phyloP scores from a whole-genome alignment of 2,797 vertebrate species.

The Picus viridis region DNA sequence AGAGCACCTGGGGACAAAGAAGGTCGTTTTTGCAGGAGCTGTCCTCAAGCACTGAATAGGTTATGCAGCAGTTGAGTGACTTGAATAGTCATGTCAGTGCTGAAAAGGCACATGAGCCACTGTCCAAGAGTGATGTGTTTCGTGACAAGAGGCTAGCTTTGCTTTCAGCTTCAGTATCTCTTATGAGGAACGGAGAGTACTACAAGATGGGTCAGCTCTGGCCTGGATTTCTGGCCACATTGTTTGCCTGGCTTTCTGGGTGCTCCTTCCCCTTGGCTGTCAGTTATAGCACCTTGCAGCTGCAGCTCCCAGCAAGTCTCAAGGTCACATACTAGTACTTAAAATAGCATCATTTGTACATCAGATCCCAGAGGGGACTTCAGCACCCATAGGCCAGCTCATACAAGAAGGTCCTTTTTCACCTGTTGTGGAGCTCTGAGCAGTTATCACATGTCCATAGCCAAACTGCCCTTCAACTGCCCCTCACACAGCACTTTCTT shows the following conservation, averaged over 20 bases:
- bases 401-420: not conserved
- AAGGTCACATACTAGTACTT: not conserved
- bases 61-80: not conserved
- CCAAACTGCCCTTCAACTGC: not conserved
- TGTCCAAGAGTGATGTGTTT: not conserved
- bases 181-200: not conserved
- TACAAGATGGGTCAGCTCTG: not conserved
- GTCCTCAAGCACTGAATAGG: not conserved
- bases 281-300: not conserved
- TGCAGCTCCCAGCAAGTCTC: not conserved
- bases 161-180: not conserved
- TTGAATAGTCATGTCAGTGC: not conserved
- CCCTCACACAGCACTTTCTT: not conserved
- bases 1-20: not conserved
- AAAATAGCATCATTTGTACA: not conserved
- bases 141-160: not conserved
- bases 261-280: not conserved
- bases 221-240: not conserved
- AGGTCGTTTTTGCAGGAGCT: not conserved
- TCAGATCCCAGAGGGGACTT: not conserved
- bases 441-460: rapidly evolving
- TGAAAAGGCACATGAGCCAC: not conserved
- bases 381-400: not conserved
- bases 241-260: not conserved
- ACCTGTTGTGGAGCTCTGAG: not conserved